Conservation (phyloP, 2,888 invertebrate species). For the Mythimna lalbum region DNA sequence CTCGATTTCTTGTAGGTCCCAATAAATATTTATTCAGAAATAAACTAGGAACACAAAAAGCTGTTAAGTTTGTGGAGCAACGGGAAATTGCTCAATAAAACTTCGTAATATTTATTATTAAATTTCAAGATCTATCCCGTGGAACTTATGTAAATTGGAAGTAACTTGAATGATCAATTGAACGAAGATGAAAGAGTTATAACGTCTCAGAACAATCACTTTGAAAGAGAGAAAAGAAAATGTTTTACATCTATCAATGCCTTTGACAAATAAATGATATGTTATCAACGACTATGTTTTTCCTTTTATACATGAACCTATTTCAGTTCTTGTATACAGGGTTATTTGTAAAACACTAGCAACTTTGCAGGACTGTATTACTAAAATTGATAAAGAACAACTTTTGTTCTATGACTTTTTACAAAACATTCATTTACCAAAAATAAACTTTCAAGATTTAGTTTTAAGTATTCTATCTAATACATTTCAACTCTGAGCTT, state of each 20-base stretch:
- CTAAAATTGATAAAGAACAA: too few relatives aligned
- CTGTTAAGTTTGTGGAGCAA: constrained; percentile 21
- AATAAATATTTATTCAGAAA: constrained; percentile 14
- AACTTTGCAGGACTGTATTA: too few relatives aligned
- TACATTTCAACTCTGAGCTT: too few relatives aligned
- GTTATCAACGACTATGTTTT: background rate
- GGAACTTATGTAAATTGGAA: constrained; percentile 33
- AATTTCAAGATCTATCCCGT: constrained; percentile 5
- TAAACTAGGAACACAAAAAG: constrained; percentile 24
- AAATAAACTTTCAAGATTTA: too few relatives aligned
- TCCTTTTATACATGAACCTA: background rate
- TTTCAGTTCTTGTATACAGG: background rate
- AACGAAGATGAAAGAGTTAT: constrained; percentile 35
- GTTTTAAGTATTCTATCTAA: too few relatives aligned
- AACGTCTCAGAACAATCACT: constrained; percentile 10
- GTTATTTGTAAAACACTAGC: too few relatives aligned
- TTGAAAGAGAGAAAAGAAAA: constrained; percentile 9
- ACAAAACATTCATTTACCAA: too few relatives aligned
- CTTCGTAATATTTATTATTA: constrained; percentile 5
- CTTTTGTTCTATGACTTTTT: too few relatives aligned
- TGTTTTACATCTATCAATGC: constrained; percentile 1
- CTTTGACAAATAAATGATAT: constrained; percentile 26
- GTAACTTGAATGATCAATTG: constrained; percentile 24
- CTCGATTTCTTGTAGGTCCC: background rate
- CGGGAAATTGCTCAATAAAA: constrained; percentile 14